Evolutionary conservation across 2,797 vertebrate species (phyloP), one percentile per base, ranked within the genome.

Genomic region (Discoglossus pictus): DNA sequence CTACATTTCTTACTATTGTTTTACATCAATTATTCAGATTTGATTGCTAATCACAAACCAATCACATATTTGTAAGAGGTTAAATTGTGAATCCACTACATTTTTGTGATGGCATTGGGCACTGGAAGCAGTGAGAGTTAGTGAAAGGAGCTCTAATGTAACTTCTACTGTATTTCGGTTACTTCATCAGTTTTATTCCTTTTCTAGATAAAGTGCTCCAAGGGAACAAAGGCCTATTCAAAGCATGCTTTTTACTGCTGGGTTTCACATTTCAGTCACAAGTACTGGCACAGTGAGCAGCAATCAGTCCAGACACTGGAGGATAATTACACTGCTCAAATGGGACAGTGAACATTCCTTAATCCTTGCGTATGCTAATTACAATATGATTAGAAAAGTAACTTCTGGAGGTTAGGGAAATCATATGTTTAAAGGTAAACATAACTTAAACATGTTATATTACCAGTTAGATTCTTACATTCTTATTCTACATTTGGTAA

Each of bases 101-200:
- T 61, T 64, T 76, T 56, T 61, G 70, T 71, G 53, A 53, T 31
- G 12, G 39, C 69, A 76, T 68, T 68, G 77, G 73, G 46, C 1
- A 12, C 11, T 7, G 35, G 46, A 66, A 68, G 43, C 68, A 68
- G 67, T 43, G 48, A 15, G 43, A 10, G 47, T 20, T 6, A 8
- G 6, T 36, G 35, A 3, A 36, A 2, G 5, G 18, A 35, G 25
- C 13, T 47, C 7, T 31, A 15, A 21, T 31, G 8, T 4, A 64
- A 72, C 76, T 74, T 73, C 63, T 54, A 61, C 55, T 76, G 58
- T 76, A 71, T 77, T 75, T 67, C 27, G 4, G 27, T 31, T 36
- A 67, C 60, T 65, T 0, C 5, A 72, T 73, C 61, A 67, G 60
- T 52, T 65, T 44, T 59, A 66, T 72, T 72, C 36, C 27, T 31